Percentiles rank a stretch among this genome's conserved stretches.
Evolutionary conservation across 1,140 invertebrate species (phyloP).

Genomic region (Chionoecetes opilio): DNA sequence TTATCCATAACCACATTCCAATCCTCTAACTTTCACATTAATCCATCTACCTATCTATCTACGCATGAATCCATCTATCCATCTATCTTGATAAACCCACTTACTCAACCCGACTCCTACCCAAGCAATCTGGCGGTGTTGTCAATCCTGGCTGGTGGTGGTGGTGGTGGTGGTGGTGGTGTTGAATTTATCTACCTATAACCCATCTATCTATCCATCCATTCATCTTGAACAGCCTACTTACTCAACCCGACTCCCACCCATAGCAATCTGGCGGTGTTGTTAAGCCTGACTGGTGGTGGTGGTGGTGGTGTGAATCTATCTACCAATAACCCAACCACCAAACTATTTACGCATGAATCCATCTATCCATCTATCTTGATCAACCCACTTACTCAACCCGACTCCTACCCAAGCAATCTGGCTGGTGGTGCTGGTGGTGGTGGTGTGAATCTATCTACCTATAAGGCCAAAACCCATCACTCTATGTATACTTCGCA

Average conservation of each 20-base stretch:
- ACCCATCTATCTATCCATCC: too few species aligned
- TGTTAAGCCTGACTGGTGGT: too few species aligned
- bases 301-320: neutral
- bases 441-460: neutral
- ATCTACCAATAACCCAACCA: too few species aligned
- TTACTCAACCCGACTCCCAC: neutral
- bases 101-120: neutral
- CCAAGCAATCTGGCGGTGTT: slow-evolving; percentile 11
- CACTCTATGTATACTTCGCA: neutral
- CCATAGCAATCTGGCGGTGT: slow-evolving; percentile 11
- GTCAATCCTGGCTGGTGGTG: too few species aligned
- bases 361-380: neutral
- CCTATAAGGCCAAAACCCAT: too few species aligned
- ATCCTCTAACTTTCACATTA: neutral
- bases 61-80: too few species aligned
- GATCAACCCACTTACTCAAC: neutral
- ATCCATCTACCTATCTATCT: too few species aligned
- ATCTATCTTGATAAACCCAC: neutral
- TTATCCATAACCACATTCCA: neutral
- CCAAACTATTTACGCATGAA: too few species aligned
- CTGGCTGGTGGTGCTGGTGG: neutral
- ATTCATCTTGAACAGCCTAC: neutral
- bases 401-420: neutral
- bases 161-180: too few species aligned
- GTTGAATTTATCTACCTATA: neutral